A percentile compares a stretch with the other conserved stretches of the same genome.
Evolutionary conservation across 2,888 invertebrate genomes (phyloP).

Genomic region (Ochlodes sylvanus): DNA sequence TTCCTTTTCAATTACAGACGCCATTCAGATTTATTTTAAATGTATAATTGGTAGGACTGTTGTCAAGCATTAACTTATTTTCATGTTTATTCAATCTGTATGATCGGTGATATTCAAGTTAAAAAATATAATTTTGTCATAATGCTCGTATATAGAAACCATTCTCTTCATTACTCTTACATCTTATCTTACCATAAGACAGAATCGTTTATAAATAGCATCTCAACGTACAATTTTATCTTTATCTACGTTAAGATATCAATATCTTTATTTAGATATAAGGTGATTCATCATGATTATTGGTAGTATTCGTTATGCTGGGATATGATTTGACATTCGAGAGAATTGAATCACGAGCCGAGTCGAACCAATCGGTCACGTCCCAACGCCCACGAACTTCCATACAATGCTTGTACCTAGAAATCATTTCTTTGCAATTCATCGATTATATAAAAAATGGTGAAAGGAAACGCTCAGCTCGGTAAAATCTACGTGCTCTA

Average conservation of each 20-base stretch:
- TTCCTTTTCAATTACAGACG: conserved; percentile 23
- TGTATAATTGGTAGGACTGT: neutral
- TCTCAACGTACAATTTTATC: no score
- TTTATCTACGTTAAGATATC: no score
- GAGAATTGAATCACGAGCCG: neutral
- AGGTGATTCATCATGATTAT: neutral
- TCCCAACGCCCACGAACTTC: neutral
- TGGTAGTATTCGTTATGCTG: neutral
- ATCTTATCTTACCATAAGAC: no score
- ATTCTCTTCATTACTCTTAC: no score
- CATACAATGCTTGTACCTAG: neutral
- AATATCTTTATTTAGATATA: neutral
- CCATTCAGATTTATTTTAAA: conserved; percentile 15
- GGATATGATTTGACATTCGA: neutral
- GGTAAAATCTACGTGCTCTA: neutral
- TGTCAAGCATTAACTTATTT: no score
- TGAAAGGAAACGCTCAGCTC: neutral
- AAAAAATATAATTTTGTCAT: no score
- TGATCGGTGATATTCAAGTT: no score
- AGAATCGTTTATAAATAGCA: no score
- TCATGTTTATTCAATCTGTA: no score
- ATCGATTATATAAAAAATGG: neutral
- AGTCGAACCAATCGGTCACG: neutral
- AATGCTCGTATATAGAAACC: no score
- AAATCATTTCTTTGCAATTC: conserved; percentile 7